Evolutionary conservation across 2,113 vertebrate genomes (phyloP).

Genomic region (Pitta sordida): DNA sequence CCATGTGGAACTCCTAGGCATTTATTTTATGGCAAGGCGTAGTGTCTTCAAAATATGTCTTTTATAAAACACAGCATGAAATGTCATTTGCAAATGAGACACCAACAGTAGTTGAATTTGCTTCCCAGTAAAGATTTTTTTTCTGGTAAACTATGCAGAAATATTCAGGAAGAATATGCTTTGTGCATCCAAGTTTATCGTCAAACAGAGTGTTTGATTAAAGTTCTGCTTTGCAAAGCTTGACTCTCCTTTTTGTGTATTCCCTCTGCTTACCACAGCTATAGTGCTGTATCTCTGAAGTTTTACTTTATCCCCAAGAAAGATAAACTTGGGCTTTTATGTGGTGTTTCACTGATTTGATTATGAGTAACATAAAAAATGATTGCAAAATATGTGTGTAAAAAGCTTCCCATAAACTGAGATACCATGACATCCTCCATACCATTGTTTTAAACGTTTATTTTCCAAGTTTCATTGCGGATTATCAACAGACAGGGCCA

Average conservation of each 20-base stretch:
- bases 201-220: background rate
- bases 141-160: background rate
- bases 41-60: background rate
- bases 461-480: background rate
- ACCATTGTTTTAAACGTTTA: constrained; percentile 39
- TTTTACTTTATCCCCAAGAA: background rate
- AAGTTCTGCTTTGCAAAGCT: background rate
- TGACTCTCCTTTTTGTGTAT: constrained; percentile 5
- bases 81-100: background rate
- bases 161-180: background rate
- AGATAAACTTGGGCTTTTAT: constrained; percentile 61
- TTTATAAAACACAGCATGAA: background rate
- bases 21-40: background rate
- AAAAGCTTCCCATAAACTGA: constrained; percentile 45
- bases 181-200: background rate
- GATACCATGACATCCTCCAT: constrained; percentile 47
- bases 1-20: background rate
- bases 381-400: constrained; percentile 41
- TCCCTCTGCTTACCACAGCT: background rate
- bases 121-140: background rate
- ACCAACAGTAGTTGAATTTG: background rate
- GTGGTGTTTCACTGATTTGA: constrained; percentile 59
- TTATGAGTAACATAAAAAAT: constrained; percentile 48
- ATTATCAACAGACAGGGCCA: constrained; percentile 31
- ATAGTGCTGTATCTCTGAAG: background rate